Conservation (phyloP, 2,888 invertebrate species). For the Alitta virens region DNA sequence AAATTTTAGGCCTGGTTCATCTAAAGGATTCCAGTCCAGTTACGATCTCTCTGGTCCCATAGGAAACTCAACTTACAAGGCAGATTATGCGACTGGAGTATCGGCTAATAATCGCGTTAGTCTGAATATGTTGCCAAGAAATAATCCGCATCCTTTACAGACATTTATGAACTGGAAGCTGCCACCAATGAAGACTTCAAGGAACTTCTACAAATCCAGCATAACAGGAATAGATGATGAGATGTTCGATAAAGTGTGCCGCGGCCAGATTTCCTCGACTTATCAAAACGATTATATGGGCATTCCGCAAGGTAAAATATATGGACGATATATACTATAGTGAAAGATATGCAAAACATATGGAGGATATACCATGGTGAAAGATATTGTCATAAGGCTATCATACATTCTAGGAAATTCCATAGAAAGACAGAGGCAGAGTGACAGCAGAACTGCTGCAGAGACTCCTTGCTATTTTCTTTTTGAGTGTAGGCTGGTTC, state of each 20-base stretch:
- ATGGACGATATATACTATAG: too few species aligned
- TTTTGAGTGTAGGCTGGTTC: too few species aligned
- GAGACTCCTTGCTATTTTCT: too few species aligned
- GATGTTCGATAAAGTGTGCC: slow-evolving; percentile 44
- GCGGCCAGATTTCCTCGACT: slow-evolving; percentile 42
- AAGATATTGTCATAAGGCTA: too few species aligned
- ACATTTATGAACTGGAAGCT: slow-evolving; percentile 49
- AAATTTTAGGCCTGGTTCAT: slow-evolving; percentile 40
- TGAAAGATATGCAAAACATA: too few species aligned
- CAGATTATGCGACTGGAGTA: slow-evolving; percentile 35
- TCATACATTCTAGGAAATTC: too few species aligned
- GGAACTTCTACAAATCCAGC: slow-evolving; percentile 20
- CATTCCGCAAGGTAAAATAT: slow-evolving; percentile 47
- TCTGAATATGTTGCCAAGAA: slow-evolving; percentile 12
- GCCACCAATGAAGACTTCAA: slow-evolving; percentile 32
- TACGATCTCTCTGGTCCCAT: slow-evolving; percentile 29
- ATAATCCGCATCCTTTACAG: slow-evolving; percentile 50
- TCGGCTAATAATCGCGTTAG: slow-evolving; percentile 34
- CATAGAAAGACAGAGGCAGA: too few species aligned
- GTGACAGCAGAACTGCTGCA: too few species aligned
- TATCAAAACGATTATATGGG: slow-evolving; percentile 49
- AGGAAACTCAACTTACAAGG: slow-evolving; percentile 36
- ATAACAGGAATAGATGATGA: slow-evolving; percentile 41
- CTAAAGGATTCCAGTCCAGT: slow-evolving; percentile 36
- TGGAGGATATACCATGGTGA: too few species aligned